Percentiles rank a stretch among this genome's conserved stretches.
Conservation (phyloP, 1,140 invertebrate species). For the Pygmarrhopalites habei region DNA sequence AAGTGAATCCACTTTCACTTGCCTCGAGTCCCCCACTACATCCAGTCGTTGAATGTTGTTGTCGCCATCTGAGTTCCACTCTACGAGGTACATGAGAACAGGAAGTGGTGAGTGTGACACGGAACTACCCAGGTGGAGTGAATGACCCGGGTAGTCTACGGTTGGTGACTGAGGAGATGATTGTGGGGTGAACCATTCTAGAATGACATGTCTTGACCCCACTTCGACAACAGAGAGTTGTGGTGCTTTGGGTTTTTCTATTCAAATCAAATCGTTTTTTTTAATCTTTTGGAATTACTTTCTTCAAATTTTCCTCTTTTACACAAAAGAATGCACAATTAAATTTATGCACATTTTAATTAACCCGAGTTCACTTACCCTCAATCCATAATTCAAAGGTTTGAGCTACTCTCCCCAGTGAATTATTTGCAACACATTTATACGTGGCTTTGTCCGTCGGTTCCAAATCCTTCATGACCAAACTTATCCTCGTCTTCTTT, state of each 20-base stretch:
- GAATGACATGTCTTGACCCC: constrained; percentile 8
- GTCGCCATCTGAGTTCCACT: constrained; percentile 11
- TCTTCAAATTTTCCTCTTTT: background rate
- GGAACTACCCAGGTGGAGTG: background rate
- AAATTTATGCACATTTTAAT: background rate
- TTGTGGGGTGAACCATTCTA: constrained; percentile 27
- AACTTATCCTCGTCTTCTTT: constrained; percentile 22
- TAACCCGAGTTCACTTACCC: no score
- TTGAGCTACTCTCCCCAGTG: constrained; percentile 27
- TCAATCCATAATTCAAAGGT: constrained; percentile 26
- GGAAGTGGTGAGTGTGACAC: constrained; percentile 2
- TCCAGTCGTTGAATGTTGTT: constrained; percentile 18
- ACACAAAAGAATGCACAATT: background rate
- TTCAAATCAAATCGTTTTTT: background rate
- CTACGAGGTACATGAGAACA: constrained; percentile 23
- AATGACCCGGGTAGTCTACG: background rate
- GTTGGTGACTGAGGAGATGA: background rate
- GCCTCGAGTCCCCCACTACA: constrained; percentile 13
- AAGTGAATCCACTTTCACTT: constrained; percentile 24
- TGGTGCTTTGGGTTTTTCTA: constrained; percentile 30
- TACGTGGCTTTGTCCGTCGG: constrained; percentile 24
- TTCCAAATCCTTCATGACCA: constrained; percentile 32
- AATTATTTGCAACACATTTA: constrained; percentile 29
- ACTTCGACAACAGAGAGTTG: constrained; percentile 6
- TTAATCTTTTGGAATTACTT: background rate